These are phyloP conservation scores for Spongilla lacustris DNA, from an alignment of 37 sponge, comb jelly and placozoan genomes.

Conservation along the genomic window DNA sequence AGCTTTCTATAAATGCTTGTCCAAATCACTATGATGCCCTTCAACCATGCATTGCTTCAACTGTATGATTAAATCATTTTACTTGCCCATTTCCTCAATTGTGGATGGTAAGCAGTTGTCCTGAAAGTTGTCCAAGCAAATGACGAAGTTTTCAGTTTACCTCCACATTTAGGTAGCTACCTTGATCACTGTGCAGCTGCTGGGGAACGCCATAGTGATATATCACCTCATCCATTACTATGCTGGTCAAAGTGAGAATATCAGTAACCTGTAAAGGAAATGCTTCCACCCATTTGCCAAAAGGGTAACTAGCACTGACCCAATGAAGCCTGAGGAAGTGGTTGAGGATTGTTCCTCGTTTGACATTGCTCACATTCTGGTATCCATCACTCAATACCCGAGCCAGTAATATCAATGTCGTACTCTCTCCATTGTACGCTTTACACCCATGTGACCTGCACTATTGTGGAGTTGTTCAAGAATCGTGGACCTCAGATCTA, in stretches of 20 bases:
- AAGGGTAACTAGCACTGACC: slow-evolving; percentile 22
- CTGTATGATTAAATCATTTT: too few relatives aligned
- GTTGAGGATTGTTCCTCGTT: background rate
- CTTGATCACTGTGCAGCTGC: slow-evolving; percentile 44
- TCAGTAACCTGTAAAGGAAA: slow-evolving; percentile 21
- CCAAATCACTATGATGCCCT: too few relatives aligned
- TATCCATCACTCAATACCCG: slow-evolving; percentile 10
- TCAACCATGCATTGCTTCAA: too few relatives aligned
- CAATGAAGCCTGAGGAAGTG: slow-evolving; percentile 7
- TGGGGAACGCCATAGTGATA: slow-evolving; percentile 35
- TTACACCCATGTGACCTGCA: too few relatives aligned
- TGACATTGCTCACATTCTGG: background rate
- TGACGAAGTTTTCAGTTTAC: background rate
- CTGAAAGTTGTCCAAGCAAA: too few relatives aligned
- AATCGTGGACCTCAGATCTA: background rate
- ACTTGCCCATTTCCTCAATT: too few relatives aligned
- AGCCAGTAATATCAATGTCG: slow-evolving; percentile 42
- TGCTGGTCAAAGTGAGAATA: slow-evolving; percentile 12
- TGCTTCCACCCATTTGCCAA: slow-evolving; percentile 14
- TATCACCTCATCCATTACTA: slow-evolving; percentile 29
- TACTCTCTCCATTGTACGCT: background rate
- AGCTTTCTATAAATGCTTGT: too few relatives aligned
- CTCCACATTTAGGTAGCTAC: slow-evolving; percentile 21
- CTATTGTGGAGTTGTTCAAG: slow-evolving; percentile 4
- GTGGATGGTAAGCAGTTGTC: background rate